A percentile compares a stretch with the other conserved stretches of the same genome.
phyloP scores from a whole-genome alignment of 1,140 invertebrate genomes.

The Drosophila lini region DNA sequence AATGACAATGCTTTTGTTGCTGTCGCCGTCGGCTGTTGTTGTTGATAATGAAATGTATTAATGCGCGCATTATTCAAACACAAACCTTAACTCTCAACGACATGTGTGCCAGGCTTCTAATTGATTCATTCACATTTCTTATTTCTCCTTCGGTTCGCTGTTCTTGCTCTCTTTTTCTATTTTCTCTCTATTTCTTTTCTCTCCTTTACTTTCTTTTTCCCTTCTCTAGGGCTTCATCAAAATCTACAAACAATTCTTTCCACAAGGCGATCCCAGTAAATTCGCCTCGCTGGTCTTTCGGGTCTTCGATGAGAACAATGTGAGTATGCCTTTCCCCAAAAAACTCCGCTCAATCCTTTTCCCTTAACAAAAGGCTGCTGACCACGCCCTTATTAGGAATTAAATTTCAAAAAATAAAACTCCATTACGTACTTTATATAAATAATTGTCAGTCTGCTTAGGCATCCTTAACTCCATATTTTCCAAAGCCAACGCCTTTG shows the following conservation, averaged over 20 bases:
- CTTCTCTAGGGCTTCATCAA: conserved; percentile 95
- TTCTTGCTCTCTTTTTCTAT: neutral
- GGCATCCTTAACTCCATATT: neutral
- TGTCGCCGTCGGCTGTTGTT: conserved; percentile 53
- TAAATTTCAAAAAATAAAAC: neutral
- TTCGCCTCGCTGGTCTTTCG: conserved; percentile 98
- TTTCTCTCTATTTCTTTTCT: conserved; percentile 1
- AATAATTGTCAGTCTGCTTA: neutral
- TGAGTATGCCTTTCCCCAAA: conserved; percentile 86
- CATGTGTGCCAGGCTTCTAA: conserved; percentile 45
- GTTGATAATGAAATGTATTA: conserved; percentile 78
- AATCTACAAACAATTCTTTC: conserved; percentile 99
- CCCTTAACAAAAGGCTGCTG: neutral
- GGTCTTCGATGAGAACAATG: conserved; percentile 99
- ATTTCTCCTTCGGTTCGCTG: conserved; percentile 1
- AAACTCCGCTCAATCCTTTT: neutral
- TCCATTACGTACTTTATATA: neutral
- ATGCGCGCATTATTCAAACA: conserved; percentile 63
- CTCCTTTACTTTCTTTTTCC: conserved; percentile 6
- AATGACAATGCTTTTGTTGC: conserved; percentile 37
- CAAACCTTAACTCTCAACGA: conserved; percentile 14
- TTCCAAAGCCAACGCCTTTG: neutral
- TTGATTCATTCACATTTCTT: conserved; percentile 50
- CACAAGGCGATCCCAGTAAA: conserved; percentile 98
- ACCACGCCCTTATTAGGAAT: conserved; percentile 12